Percentiles rank a stretch among this genome's conserved stretches.
phyloP scores from a whole-genome alignment of 1,140 invertebrate species.

The Ylistrum balloti region DNA sequence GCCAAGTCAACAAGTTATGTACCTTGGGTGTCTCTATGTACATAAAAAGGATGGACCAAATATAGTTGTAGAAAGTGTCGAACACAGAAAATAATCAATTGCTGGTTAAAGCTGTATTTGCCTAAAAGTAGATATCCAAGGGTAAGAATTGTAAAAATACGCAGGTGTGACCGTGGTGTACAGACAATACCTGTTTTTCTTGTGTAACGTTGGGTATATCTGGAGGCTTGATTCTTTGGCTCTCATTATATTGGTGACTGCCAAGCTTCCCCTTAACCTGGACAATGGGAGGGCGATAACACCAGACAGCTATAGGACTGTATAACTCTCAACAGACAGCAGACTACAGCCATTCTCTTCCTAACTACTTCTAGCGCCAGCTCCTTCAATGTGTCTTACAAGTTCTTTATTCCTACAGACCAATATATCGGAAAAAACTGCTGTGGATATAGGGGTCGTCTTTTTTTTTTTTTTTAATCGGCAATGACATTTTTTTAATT shows the following conservation, averaged over 20 bases:
- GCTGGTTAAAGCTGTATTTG: neutral
- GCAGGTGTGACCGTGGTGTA: neutral
- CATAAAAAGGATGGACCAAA: neutral
- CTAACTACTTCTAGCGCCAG: neutral
- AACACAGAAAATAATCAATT: neutral
- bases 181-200: neutral
- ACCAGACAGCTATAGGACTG: neutral
- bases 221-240: neutral
- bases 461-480: too few species aligned
- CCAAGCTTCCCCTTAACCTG: neutral
- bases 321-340: too few species aligned
- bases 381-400: too few species aligned
- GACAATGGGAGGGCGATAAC: neutral
- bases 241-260: neutral
- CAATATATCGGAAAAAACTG: too few species aligned
- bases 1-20: slow-evolving; percentile 34
- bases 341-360: neutral
- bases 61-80: slow-evolving; percentile 20
- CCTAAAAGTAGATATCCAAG: neutral
- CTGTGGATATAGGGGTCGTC: too few species aligned
- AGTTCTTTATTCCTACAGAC: neutral
- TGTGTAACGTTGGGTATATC: neutral
- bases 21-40: neutral
- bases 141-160: neutral
- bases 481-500: too few species aligned